Conservation (phyloP, 1,140 invertebrate genomes). For the Drosophila malerkotliana region DNA sequence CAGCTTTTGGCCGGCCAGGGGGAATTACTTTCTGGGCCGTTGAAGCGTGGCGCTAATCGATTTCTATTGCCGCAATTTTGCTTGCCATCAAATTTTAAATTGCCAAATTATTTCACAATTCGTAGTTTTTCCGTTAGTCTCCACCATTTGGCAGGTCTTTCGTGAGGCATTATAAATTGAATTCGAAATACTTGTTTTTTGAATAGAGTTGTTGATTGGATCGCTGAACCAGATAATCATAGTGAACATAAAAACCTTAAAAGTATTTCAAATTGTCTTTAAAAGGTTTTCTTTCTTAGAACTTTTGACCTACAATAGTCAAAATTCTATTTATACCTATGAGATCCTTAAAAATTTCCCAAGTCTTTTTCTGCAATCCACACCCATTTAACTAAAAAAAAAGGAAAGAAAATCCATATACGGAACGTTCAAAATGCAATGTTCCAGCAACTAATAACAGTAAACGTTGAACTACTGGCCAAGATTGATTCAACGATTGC, state of each 20-base stretch:
- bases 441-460: slow-evolving; percentile 66
- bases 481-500: slow-evolving; percentile 73
- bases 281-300: too few relatives aligned
- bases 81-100: slow-evolving; percentile 42
- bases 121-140: slow-evolving; percentile 39
- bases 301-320: too few relatives aligned
- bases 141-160: slow-evolving; percentile 41
- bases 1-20: neutral
- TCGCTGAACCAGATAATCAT: neutral
- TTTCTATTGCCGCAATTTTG: slow-evolving; percentile 54
- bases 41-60: slow-evolving; percentile 58
- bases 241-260: too few relatives aligned
- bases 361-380: neutral
- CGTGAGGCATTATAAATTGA: slow-evolving; percentile 35
- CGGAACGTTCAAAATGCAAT: slow-evolving; percentile 41
- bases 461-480: slow-evolving; percentile 73
- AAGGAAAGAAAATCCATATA: slow-evolving; percentile 15
- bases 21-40: slow-evolving; percentile 4
- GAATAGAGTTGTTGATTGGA: slow-evolving; percentile 48
- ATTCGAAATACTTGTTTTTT: slow-evolving; percentile 41
- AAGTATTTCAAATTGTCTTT: too few relatives aligned
- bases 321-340: neutral
- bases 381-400: neutral
- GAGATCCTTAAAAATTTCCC: neutral
- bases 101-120: slow-evolving; percentile 60